Evolutionary conservation across 2,888 invertebrate genomes (phyloP), one percentile per base, ranked within the genome.

Genomic region (Trichacis sp.): DNA sequence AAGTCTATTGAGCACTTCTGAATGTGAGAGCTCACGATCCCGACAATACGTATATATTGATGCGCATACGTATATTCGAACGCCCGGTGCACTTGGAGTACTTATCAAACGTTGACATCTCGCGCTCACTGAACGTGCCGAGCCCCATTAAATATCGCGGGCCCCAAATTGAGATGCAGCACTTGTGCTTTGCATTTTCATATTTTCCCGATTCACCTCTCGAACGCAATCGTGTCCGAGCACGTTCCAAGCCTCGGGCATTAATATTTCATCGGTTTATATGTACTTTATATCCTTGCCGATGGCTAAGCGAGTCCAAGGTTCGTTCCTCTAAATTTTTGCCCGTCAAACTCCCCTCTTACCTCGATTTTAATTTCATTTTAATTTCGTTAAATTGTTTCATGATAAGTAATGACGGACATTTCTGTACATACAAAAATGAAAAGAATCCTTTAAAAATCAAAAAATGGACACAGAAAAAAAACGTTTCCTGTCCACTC

Each of bases 31-130:
- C 24, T 24, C 58, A 63, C 51, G 67, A 53, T 53, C 63, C 57
- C 58, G 54, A 69, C 70, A 64, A 71, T 67, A 69, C 70, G 24
- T 24, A 64, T 70, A 69, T 68, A 73, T 73, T 68, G 68, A 68
- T 57, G 69, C 54, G 60, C 68, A 70, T 67, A 68, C 71, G 57
- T 69, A 68, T 71, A n/a, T n/a, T n/a, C n/a, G 69, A 71, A 69
- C 67, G 70, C 69, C 68, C 69, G 64, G 60, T 57, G 67, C 24
- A 24, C 24, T 24, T 24, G 24, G 24, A 3, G 24, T 19, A 18
- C 49, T 68, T 69, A 69, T 61, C 58, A 42, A 20, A 54, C 58
- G 43, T 47, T 36, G 54, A 71, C 68, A 65, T 51, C 42, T 53
- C 40, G 52, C 24, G 24, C 24, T 3, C 24, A 8, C 53, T 55